Base-by-base conservation (phyloP, 2,113 vertebrate genomes). In the Takifugu flavidus region DNA sequence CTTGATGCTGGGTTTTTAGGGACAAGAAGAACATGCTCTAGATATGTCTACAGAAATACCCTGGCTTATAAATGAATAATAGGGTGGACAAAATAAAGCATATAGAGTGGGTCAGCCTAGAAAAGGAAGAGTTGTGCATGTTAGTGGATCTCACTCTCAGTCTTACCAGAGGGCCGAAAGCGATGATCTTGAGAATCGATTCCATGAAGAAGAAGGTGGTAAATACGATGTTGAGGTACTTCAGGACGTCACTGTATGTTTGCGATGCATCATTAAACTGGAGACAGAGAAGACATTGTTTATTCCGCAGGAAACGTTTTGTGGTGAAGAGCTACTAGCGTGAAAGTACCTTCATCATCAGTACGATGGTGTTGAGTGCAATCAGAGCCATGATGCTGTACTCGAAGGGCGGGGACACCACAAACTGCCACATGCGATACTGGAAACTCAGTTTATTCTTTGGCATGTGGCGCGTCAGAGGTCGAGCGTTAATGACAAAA, bases 311-410 rank as follows among this genome's bases (percentile, higher is more conserved):
- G 20, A 25, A 25, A 14, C 7, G 47, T 4, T 25, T 10, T 6
- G 20, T 49, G 13, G 15, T 25, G 47, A 20, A 2, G 20, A 49
- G 6, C 14, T 15, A n/a, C 6, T 49, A 10, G 5, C 11, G 34
- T 1, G 8, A 39, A 39, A 10, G 34, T 72, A 98, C 95, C 95
- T 98, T 98, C 95, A 98, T 98, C 96, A 98, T 98, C 31, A 98
- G 91, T 44, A 98, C 95, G 3, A 98, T 88, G 44, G 95, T 98
- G 91, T 97, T 98, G 89, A 98, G 95, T 31, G 96, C 96, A 15
- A 98, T 98, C 94, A 98, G 94, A 55, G 96, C 94, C 96, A 98
- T 98, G 86, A 98, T 95, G 13, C 95, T 98, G 82, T 98, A 98
- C 66, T 98, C 96, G 53, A 98, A 98, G 0, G 96, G 95, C 0